A percentile compares a stretch with the other conserved stretches of the same genome.
Evolutionary conservation across 2,797 vertebrate genomes (phyloP).

Genomic region (Ibycter americanus): DNA sequence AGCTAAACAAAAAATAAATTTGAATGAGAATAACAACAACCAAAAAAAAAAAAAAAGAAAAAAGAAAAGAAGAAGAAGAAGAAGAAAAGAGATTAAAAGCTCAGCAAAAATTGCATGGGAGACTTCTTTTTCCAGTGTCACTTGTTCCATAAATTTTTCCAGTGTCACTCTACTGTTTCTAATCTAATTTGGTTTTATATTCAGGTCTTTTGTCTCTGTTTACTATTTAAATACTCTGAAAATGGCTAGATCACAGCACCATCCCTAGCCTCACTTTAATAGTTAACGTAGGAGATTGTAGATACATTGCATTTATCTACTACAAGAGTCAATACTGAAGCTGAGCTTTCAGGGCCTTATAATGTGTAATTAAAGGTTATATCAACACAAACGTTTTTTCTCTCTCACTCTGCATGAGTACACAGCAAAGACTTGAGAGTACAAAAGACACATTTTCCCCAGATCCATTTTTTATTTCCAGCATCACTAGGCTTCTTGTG

Average conservation of each 20-base stretch:
- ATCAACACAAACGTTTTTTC: neutral
- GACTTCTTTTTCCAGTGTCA: neutral
- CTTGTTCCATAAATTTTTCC: neutral
- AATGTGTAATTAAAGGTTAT: neutral
- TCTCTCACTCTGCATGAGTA: neutral
- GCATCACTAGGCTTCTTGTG: neutral
- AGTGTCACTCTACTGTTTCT: neutral
- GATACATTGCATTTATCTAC: neutral
- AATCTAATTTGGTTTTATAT: neutral
- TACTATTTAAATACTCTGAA: neutral
- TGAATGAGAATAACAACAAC: neutral
- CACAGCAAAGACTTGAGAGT: neutral
- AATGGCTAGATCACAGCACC: neutral
- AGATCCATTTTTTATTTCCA: neutral
- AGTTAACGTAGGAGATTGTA: neutral
- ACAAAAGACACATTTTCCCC: neutral
- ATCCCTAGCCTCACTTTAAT: neutral
- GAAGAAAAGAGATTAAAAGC: neutral
- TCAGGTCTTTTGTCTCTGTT: neutral
- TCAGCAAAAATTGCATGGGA: neutral
- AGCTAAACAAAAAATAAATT: conserved; percentile 10
- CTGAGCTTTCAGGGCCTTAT: neutral
- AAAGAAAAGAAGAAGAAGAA: neutral
- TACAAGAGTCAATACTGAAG: neutral
- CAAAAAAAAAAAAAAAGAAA: neutral